Conservation (phyloP, 2,113 vertebrate genomes). For the Forbesichthys agassizii region DNA sequence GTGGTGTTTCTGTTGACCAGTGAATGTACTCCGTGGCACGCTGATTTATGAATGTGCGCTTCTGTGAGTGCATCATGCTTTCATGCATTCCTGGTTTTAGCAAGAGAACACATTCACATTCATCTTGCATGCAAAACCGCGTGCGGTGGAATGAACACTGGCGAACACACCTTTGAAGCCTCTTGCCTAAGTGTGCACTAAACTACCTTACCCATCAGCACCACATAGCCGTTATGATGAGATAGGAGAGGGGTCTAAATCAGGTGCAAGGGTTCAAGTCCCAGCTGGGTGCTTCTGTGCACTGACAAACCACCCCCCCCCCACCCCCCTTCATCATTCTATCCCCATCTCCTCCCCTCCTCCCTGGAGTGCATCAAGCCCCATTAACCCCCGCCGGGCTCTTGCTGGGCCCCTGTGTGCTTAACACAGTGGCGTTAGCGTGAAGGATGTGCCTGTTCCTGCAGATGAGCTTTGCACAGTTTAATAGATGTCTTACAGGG, state of each 20-base stretch:
- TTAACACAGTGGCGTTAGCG: constrained; percentile 77
- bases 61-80: constrained; percentile 29
- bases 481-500: constrained; percentile 75
- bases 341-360: constrained; percentile 25
- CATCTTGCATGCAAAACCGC: constrained; percentile 31
- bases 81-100: constrained; percentile 39
- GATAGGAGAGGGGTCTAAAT: constrained; percentile 31
- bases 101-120: constrained; percentile 42
- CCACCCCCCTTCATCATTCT: constrained; percentile 32
- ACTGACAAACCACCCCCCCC: constrained; percentile 36
- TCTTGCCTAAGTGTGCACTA: constrained; percentile 1
- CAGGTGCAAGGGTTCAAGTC: constrained; percentile 21
- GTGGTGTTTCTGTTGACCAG: constrained; percentile 51
- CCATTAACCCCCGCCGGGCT: constrained; percentile 81
- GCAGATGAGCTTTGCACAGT: constrained; percentile 78
- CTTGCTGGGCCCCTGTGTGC: constrained; percentile 79
- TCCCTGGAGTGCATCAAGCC: constrained; percentile 68
- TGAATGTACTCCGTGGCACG: constrained; percentile 34
- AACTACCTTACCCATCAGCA: constrained; percentile 1
- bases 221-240: constrained; percentile 8
- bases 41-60: constrained; percentile 56
- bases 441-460: constrained; percentile 73
- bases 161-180: constrained; percentile 17
- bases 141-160: constrained; percentile 32
- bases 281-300: constrained; percentile 45